These are phyloP conservation scores for Podotricha telesiphe DNA, from an alignment of 2,888 invertebrate species.

Conservation along the genomic window DNA sequence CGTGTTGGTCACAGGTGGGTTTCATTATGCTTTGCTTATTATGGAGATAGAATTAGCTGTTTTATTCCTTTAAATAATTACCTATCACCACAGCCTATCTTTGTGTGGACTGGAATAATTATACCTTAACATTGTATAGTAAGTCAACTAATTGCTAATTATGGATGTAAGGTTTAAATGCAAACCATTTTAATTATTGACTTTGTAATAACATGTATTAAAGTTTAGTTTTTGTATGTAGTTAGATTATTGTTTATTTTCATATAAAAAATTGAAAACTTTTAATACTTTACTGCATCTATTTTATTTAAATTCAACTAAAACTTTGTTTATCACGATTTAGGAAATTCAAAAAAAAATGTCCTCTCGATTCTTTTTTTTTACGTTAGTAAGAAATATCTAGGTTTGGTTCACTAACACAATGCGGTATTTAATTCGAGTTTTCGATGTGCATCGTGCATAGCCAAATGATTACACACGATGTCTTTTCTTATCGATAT, in stretches of 20 bases:
- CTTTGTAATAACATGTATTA: not conserved
- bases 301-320: not conserved
- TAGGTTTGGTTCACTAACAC: conserved; percentile 14
- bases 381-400: conserved; percentile 4
- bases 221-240: not conserved
- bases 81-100: conserved; percentile 10
- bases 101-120: conserved; percentile 13
- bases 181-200: not conserved
- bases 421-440: conserved; percentile 20
- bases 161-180: not conserved
- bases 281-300: too few relatives aligned
- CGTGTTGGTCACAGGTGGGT: conserved; percentile 1
- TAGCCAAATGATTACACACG: conserved; percentile 25
- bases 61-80: conserved; percentile 24
- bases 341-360: not conserved
- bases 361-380: not conserved
- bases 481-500: conserved; percentile 22
- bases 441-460: conserved; percentile 24
- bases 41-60: not conserved
- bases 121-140: conserved; percentile 10
- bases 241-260: not conserved
- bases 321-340: not conserved
- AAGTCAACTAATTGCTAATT: conserved; percentile 2
- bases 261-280: too few relatives aligned
- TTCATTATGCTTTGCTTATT: conserved; percentile 9